A percentile compares a stretch with the other conserved stretches of the same genome.
Conservation (phyloP, 1,140 invertebrate genomes). For the Sitodiplosis mosellana region DNA sequence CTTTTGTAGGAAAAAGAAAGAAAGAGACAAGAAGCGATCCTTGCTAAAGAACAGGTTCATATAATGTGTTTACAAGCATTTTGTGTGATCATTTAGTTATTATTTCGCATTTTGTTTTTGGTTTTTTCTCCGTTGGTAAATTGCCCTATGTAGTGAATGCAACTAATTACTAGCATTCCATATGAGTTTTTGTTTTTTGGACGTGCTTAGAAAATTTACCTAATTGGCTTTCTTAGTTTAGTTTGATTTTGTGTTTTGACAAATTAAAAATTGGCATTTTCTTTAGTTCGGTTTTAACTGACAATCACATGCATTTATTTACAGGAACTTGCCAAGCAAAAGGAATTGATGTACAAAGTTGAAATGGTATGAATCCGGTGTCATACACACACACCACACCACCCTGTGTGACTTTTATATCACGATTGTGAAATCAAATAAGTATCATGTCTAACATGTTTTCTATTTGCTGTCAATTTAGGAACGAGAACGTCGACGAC, state of each 20-base stretch:
- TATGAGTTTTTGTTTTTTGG: constrained; percentile 3
- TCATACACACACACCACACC: too few relatives aligned
- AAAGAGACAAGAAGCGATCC: constrained; percentile 66
- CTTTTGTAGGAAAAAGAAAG: constrained; percentile 69
- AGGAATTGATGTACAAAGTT: constrained; percentile 66
- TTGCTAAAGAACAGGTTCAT: constrained; percentile 76
- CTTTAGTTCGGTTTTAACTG: neutral
- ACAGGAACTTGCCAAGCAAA: constrained; percentile 75
- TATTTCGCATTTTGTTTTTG: too few relatives aligned
- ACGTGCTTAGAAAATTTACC: neutral
- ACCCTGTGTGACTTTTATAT: too few relatives aligned
- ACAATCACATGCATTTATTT: constrained; percentile 49
- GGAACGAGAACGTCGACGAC: constrained; percentile 77
- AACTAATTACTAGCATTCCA: too few relatives aligned
- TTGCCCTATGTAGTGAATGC: too few relatives aligned
- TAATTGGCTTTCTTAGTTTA: neutral
- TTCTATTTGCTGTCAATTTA: constrained; percentile 17
- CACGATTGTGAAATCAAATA: too few relatives aligned
- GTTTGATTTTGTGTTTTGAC: neutral
- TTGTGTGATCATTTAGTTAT: constrained; percentile 5
- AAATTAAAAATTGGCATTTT: too few relatives aligned
- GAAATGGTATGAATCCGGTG: constrained; percentile 47
- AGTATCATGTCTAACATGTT: too few relatives aligned
- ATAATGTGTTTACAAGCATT: constrained; percentile 9
- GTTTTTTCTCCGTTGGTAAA: too few relatives aligned